phyloP scores from a whole-genome alignment of 2,113 vertebrate species.

The Sula dactylatra region DNA sequence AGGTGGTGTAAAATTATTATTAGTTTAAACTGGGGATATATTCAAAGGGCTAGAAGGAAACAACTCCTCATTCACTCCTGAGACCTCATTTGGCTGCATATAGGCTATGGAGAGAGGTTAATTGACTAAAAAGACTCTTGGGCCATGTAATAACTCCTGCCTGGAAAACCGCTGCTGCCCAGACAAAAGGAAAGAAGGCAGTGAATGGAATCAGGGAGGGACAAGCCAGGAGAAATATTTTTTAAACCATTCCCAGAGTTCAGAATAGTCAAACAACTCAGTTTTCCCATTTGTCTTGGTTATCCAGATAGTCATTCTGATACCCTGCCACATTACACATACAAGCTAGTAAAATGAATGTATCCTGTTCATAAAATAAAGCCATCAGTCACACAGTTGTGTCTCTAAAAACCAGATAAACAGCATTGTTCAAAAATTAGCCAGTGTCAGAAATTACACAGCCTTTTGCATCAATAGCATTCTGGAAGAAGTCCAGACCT shows the following conservation, averaged over 20 bases:
- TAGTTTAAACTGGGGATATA: background rate
- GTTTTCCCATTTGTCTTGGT: slow-evolving; percentile 38
- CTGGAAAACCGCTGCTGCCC: background rate
- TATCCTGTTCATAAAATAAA: slow-evolving; percentile 24
- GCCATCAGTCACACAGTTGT: background rate
- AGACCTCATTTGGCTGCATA: background rate
- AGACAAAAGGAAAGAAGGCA: slow-evolving; percentile 22
- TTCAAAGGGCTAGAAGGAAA: slow-evolving; percentile 13
- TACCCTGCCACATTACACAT: background rate
- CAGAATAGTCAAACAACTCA: background rate
- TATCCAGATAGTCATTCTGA: slow-evolving; percentile 21
- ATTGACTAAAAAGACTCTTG: slow-evolving; percentile 9
- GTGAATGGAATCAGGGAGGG: background rate
- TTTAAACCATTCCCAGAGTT: slow-evolving; percentile 34
- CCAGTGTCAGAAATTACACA: slow-evolving; percentile 2
- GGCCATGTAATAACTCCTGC: background rate
- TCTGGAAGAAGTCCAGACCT: slow-evolving; percentile 15
- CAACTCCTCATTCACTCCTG: background rate
- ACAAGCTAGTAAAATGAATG: slow-evolving; percentile 30
- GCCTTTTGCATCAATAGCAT: slow-evolving; percentile 34
- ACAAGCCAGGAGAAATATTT: background rate
- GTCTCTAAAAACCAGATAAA: slow-evolving; percentile 45
- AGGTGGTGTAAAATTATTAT: background rate
- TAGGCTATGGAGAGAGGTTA: background rate
- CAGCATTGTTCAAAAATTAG: slow-evolving; percentile 28